phyloP scores from a whole-genome alignment of 2,797 vertebrate species.

The Phrynocephalus forsythii region DNA sequence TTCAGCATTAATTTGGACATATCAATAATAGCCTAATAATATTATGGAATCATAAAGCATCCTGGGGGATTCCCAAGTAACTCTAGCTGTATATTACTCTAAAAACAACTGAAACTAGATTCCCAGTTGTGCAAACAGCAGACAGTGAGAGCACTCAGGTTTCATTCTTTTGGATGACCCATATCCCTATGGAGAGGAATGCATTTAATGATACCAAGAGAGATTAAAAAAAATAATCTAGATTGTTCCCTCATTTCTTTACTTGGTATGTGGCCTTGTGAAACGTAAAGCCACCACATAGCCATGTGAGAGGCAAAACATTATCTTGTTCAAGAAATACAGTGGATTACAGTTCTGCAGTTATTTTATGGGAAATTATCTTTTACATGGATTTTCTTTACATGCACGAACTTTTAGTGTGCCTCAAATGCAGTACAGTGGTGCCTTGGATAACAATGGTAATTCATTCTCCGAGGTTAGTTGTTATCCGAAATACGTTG shows the following conservation, averaged over 20 bases:
- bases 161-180: slow-evolving; percentile 47
- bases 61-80: slow-evolving; percentile 16
- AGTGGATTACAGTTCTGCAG: background rate
- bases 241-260: slow-evolving; percentile 2
- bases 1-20: slow-evolving; percentile 39
- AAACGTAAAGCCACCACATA: background rate
- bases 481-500: no score
- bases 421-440: background rate
- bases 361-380: background rate
- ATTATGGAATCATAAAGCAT: slow-evolving; percentile 35
- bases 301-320: background rate
- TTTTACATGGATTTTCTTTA: background rate
- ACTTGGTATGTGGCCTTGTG: slow-evolving; percentile 16
- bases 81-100: background rate
- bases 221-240: slow-evolving; percentile 8
- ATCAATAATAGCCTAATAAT: slow-evolving; percentile 32
- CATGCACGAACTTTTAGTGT: background rate
- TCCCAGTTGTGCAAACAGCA: background rate
- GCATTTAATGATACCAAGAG: slow-evolving; percentile 31
- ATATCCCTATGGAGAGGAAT: slow-evolving; percentile 32
- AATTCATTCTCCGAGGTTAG: no score
- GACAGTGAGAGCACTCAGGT: slow-evolving; percentile 9
- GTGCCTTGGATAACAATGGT: no score
- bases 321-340: background rate
- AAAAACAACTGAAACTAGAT: slow-evolving; percentile 19